Evolutionary conservation across 2,888 invertebrate genomes (phyloP).

Genomic region (Spialia ferax): DNA sequence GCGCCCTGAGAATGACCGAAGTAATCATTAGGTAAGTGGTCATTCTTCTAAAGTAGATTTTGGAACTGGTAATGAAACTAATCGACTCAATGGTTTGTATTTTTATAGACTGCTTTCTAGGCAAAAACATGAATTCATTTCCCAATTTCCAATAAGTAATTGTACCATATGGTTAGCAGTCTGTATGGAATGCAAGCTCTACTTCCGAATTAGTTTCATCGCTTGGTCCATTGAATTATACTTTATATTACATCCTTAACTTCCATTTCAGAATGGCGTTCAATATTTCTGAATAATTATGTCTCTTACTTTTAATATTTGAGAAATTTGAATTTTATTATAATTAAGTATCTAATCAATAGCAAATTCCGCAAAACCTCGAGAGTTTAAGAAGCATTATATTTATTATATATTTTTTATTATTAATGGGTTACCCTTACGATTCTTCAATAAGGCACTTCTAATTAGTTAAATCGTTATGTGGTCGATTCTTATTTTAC

Average conservation of each 20-base stretch:
- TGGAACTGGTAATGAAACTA: slow-evolving; percentile 25
- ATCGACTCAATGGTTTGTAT: slow-evolving; percentile 22
- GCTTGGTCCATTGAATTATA: slow-evolving; percentile 6
- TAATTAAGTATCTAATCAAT: background rate
- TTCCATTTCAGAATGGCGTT: slow-evolving; percentile 12
- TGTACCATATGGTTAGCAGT: background rate
- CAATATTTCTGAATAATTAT: background rate
- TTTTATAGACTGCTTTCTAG: slow-evolving; percentile 22
- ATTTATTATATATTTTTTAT: no score
- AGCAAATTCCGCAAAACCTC: background rate
- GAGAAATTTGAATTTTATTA: no score
- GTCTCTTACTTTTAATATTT: background rate
- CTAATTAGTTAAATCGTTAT: background rate
- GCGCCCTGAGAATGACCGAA: slow-evolving; percentile 37
- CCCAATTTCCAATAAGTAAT: background rate
- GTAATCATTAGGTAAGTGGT: slow-evolving; percentile 38
- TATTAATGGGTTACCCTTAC: no score
- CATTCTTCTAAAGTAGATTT: slow-evolving; percentile 31
- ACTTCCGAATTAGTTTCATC: slow-evolving; percentile 13
- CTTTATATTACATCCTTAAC: slow-evolving; percentile 12
- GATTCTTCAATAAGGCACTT: no score
- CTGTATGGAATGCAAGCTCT: slow-evolving; percentile 19
- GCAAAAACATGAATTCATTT: background rate
- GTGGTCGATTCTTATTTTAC: background rate
- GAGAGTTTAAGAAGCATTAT: background rate